phyloP scores from a whole-genome alignment of 1,140 invertebrate genomes.

The Chrysopa pallens region DNA sequence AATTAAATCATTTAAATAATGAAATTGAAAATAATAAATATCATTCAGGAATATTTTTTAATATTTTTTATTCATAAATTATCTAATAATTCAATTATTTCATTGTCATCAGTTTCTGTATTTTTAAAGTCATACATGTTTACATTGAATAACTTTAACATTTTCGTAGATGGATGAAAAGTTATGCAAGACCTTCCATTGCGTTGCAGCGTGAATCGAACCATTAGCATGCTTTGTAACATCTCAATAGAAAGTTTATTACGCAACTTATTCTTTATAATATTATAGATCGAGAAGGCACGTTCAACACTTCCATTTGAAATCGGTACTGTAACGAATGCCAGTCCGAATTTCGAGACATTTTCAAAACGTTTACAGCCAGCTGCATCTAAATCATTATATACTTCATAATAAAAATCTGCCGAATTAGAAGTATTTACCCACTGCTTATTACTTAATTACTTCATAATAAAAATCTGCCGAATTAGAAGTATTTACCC shows the following conservation, averaged over 20 bases:
- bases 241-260: conserved; percentile 5
- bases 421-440: conserved; percentile 5
- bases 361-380: conserved; percentile 13
- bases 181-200: conserved; percentile 9
- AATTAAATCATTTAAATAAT: too few species aligned
- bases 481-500: conserved; percentile 5
- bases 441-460: conserved; percentile 7
- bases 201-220: conserved; percentile 6
- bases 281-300: conserved; percentile 12
- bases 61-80: conserved; percentile 1
- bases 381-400: conserved; percentile 12
- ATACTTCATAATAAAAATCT: conserved; percentile 14
- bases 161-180: conserved; percentile 3
- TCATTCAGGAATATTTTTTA: too few species aligned
- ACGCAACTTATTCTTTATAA: conserved; percentile 5
- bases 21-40: too few species aligned
- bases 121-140: conserved; percentile 7
- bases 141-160: conserved; percentile 2
- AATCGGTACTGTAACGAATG: conserved; percentile 11
- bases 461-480: conserved; percentile 13
- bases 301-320: conserved; percentile 14
- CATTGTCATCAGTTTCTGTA: background rate
- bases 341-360: conserved; percentile 12
- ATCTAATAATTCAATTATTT: conserved; percentile 2
- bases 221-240: conserved; percentile 6